Evolutionary conservation across 1,140 invertebrate species (phyloP), one percentile per base, ranked within the genome.

Genomic region (Hyles vespertilio): DNA sequence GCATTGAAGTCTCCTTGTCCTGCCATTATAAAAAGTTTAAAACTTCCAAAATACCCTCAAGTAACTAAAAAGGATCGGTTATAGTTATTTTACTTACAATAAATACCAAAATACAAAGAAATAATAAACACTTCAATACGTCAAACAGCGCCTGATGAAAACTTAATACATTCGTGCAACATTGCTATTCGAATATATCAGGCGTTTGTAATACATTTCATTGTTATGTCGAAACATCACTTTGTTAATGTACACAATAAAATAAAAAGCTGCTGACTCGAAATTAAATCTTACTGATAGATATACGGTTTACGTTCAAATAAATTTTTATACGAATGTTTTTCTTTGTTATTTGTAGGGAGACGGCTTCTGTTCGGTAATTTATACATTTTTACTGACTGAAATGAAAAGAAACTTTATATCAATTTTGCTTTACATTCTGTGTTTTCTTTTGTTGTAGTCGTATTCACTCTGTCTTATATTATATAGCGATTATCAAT

Each of bases 221-320:
- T 32, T 60, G n/a, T 36, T 50, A 60, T 59, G 12, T 40, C 12
- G 32, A 32, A 46, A 56, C 32, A 69, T 81, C 74, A 84, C 74
- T 74, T 72, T 67, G 70, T 81, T 85, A 83, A 83, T 82, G 78
- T 57, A 7, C 59, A 52, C 66, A 74, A 74, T 85, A 82, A 85
- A 85, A 83, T 85, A 78, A 81, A 80, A 85, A 81, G 76, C n/a
- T 73, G 82, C 79, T 79, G 81, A 84, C 77, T 74, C 69, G 78
- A 69, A 85, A 83, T 85, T 84, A 82, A 84, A 84, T 82, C 71
- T 81, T 74, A 76, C 72, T 61, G 73, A 85, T 79, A 79, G 70
- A 70, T 70, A 72, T 56, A 22, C 58, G 70, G 63, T 83, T 85
- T 77, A 85, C 70, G 80, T 70, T 71, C 71, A 66, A 80, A 83